phyloP scores from a whole-genome alignment of 2,888 invertebrate species.

The Ophion slaviceki region DNA sequence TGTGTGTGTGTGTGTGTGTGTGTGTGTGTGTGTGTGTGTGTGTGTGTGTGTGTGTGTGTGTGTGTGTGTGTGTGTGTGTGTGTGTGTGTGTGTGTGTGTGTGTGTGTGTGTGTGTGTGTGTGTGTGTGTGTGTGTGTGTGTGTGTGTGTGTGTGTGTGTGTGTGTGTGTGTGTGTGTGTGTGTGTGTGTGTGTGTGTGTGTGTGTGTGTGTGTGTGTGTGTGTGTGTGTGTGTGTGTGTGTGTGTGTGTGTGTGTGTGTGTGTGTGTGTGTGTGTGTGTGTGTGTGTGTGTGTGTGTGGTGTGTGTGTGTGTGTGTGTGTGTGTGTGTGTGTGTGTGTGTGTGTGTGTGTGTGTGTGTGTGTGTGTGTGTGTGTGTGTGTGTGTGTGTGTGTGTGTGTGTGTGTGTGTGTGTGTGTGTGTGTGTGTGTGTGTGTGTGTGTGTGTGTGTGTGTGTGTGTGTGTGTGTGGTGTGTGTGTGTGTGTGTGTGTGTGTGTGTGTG shows the following conservation, averaged over 20 bases:
- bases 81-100: background rate
- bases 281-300: background rate
- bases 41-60: background rate
- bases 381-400: background rate
- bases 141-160: background rate
- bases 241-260: background rate
- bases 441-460: background rate
- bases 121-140: background rate
- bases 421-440: background rate
- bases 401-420: background rate
- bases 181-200: background rate
- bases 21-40: background rate
- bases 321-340: background rate
- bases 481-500: background rate
- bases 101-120: background rate
- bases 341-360: background rate
- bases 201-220: background rate
- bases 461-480: background rate
- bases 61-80: background rate
- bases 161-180: background rate
- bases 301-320: background rate
- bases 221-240: background rate
- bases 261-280: background rate
- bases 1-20: background rate
- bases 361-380: background rate